phyloP scores from a whole-genome alignment of 2,888 invertebrate species.

The Meiosimyza platycephala region DNA sequence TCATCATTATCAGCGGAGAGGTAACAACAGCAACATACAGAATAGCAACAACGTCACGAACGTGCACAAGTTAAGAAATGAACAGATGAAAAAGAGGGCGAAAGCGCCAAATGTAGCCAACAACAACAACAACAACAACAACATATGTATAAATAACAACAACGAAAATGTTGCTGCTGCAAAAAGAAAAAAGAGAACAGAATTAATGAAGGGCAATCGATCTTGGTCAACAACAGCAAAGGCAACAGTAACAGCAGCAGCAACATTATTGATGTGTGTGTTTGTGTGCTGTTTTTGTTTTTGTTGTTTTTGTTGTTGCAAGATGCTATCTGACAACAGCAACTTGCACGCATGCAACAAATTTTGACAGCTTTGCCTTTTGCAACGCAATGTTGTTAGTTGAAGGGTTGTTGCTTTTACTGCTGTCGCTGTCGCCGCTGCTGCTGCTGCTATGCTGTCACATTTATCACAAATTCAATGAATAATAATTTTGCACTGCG shows the following conservation, averaged over 20 bases:
- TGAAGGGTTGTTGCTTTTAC: slow-evolving; percentile 1
- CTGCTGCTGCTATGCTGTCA: slow-evolving; percentile 51
- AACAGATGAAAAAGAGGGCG: slow-evolving; percentile 6
- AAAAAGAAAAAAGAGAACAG: slow-evolving; percentile 44
- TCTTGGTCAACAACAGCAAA: slow-evolving; percentile 58
- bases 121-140: slow-evolving; percentile 7
- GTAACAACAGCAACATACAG: background rate
- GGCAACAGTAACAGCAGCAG: slow-evolving; percentile 41
- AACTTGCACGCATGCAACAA: slow-evolving; percentile 53
- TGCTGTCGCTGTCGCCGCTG: slow-evolving; percentile 23
- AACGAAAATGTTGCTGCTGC: slow-evolving; percentile 40
- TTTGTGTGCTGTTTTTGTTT: background rate
- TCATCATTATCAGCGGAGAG: background rate
- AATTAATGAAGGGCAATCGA: slow-evolving; percentile 56
- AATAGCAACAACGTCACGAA: background rate
- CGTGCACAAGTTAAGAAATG: too few species aligned
- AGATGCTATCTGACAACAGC: slow-evolving; percentile 7
- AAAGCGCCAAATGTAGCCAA: background rate
- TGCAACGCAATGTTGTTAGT: slow-evolving; percentile 6
- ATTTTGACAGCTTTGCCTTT: slow-evolving; percentile 59
- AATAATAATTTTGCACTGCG: slow-evolving; percentile 65
- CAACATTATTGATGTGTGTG: slow-evolving; percentile 50
- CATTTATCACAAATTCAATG: slow-evolving; percentile 66
- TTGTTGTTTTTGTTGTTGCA: background rate
- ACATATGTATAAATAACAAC: slow-evolving; percentile 36